Evolutionary conservation across 2,888 invertebrate genomes (phyloP).

Genomic region (Cosmia pyralina): DNA sequence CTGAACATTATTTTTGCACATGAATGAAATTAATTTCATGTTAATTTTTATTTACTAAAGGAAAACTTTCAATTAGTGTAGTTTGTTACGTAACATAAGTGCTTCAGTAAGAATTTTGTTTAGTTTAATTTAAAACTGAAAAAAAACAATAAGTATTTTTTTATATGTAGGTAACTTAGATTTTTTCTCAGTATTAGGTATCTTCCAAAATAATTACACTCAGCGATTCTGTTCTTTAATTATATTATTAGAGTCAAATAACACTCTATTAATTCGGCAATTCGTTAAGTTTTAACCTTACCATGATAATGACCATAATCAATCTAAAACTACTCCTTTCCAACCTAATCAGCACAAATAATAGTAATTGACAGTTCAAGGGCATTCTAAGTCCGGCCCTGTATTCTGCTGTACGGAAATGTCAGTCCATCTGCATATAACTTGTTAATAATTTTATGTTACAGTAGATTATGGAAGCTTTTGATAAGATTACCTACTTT

Average conservation of each 20-base stretch:
- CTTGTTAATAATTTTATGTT: constrained; percentile 9
- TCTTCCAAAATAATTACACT: not conserved
- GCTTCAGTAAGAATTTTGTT: not conserved
- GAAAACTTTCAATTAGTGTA: not conserved
- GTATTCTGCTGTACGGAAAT: constrained; percentile 43
- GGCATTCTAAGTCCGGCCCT: constrained; percentile 15
- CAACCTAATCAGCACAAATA: constrained; percentile 10
- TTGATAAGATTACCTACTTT: constrained; percentile 20
- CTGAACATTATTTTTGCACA: no score
- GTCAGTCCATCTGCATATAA: constrained; percentile 16
- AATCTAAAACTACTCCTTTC: constrained; percentile 3
- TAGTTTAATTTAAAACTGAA: no score
- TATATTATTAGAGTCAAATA: not conserved
- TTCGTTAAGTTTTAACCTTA: constrained; percentile 24
- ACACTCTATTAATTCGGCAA: no score
- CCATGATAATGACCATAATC: constrained; percentile 13
- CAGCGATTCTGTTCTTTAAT: not conserved
- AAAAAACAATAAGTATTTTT: no score
- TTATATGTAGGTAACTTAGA: not conserved
- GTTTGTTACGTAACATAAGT: not conserved
- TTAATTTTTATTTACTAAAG: no score
- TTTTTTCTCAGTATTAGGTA: not conserved
- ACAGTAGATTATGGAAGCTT: constrained; percentile 9
- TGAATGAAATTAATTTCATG: no score
- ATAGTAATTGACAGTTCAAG: constrained; percentile 35